Evolutionary conservation across 2,113 vertebrate species (phyloP).

Genomic region (Zosterops borbonicus): DNA sequence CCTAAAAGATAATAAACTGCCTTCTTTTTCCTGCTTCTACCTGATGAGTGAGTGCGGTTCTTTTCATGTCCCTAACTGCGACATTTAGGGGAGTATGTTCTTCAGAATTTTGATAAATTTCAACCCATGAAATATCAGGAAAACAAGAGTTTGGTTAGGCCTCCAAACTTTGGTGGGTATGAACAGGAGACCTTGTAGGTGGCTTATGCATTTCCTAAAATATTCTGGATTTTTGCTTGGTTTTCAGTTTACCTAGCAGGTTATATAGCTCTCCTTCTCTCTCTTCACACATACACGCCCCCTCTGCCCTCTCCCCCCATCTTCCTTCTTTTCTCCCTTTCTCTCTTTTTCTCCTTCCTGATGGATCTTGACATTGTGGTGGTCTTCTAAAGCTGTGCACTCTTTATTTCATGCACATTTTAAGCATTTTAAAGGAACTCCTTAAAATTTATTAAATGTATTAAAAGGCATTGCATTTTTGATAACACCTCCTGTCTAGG

Average conservation of each 20-base stretch:
- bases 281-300: background rate
- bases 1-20: too few species aligned
- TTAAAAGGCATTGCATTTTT: background rate
- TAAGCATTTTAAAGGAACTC: background rate
- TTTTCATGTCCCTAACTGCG: too few species aligned
- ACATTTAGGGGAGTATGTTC: background rate
- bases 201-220: background rate
- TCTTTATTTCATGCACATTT: background rate
- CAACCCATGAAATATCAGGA: background rate
- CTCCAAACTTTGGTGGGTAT: background rate
- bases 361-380: background rate
- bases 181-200: background rate
- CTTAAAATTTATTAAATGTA: background rate
- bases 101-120: background rate
- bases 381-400: background rate
- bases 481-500: background rate
- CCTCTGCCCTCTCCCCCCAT: fast-evolving
- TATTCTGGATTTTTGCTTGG: background rate
- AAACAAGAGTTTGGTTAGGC: background rate
- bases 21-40: too few species aligned
- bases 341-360: background rate
- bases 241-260: background rate
- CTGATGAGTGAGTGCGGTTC: too few species aligned
- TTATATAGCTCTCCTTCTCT: background rate
- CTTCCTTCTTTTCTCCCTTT: background rate